These are phyloP conservation scores for Myxocyprinus asiaticus DNA, from an alignment of 2,113 vertebrate genomes.

Conservation along the genomic window DNA sequence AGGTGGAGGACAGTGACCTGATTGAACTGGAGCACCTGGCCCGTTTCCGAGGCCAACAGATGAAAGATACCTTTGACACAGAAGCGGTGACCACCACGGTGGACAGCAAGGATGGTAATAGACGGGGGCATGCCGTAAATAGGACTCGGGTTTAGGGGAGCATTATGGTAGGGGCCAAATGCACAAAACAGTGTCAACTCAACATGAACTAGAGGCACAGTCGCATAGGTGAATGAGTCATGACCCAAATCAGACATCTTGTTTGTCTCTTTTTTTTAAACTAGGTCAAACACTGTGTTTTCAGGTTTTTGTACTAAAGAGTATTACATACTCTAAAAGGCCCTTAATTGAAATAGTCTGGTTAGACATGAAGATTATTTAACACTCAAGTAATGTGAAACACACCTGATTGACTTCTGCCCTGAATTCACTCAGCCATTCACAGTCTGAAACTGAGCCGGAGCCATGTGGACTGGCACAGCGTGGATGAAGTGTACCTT, in stretches of 20 bases:
- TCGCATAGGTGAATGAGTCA: too few relatives aligned
- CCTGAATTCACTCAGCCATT: constrained; percentile 73
- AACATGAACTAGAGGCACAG: too few relatives aligned
- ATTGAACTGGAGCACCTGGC: constrained; percentile 90
- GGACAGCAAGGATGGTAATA: constrained; percentile 91
- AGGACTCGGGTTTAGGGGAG: neutral
- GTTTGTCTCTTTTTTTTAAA: too few relatives aligned
- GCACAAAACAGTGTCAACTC: neutral
- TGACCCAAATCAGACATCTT: too few relatives aligned
- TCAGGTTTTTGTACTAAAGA: too few relatives aligned
- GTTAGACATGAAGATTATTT: neutral
- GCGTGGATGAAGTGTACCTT: constrained; percentile 91
- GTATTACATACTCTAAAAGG: too few relatives aligned
- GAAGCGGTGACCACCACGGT: constrained; percentile 82
- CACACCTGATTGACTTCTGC: constrained; percentile 12
- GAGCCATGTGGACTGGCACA: constrained; percentile 95
- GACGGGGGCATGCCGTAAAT: neutral
- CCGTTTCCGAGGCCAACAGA: constrained; percentile 88
- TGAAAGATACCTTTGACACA: constrained; percentile 87
- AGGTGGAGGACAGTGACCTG: constrained; percentile 93
- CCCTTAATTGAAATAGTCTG: neutral
- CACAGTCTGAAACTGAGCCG: constrained; percentile 90
- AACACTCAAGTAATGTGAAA: neutral
- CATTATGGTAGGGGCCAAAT: constrained; percentile 13
- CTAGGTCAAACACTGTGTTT: too few relatives aligned